Percentiles rank a stretch among this genome's conserved stretches.
These are phyloP conservation scores for Bettongia penicillata DNA, from an alignment of 2,113 vertebrate genomes.

Conservation along the genomic window DNA sequence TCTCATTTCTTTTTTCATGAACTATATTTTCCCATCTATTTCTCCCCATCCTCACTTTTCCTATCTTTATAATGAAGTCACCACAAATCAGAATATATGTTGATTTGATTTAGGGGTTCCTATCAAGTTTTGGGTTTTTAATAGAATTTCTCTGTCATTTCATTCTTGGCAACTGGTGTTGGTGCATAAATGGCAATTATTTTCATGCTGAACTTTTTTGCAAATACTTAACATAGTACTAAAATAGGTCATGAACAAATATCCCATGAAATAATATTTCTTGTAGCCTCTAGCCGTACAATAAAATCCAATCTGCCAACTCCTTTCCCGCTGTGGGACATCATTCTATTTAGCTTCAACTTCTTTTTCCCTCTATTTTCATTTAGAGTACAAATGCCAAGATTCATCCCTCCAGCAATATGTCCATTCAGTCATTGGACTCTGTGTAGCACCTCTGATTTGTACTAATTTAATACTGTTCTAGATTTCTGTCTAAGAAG, in stretches of 20 bases:
- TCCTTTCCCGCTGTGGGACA: neutral
- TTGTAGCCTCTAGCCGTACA: neutral
- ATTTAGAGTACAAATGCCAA: neutral
- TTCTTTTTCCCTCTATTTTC: neutral
- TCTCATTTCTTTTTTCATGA: neutral
- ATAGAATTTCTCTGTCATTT: neutral
- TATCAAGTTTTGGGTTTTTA: neutral
- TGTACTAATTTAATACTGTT: neutral
- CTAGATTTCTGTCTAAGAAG: neutral
- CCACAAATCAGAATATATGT: neutral
- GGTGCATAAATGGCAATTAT: neutral
- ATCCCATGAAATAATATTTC: neutral
- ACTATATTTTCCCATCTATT: neutral
- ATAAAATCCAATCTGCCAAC: neutral
- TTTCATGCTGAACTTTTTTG: neutral
- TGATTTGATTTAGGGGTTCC: neutral
- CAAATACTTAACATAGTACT: neutral
- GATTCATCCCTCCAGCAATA: neutral
- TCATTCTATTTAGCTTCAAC: neutral
- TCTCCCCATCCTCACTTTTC: neutral
- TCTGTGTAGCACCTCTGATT: neutral
- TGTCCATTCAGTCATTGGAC: neutral
- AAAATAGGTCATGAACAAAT: neutral
- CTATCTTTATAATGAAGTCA: neutral
- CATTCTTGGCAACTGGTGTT: neutral